Base-by-base conservation (phyloP, 2,797 vertebrate genomes). In the Fistularia commersonii region DNA sequence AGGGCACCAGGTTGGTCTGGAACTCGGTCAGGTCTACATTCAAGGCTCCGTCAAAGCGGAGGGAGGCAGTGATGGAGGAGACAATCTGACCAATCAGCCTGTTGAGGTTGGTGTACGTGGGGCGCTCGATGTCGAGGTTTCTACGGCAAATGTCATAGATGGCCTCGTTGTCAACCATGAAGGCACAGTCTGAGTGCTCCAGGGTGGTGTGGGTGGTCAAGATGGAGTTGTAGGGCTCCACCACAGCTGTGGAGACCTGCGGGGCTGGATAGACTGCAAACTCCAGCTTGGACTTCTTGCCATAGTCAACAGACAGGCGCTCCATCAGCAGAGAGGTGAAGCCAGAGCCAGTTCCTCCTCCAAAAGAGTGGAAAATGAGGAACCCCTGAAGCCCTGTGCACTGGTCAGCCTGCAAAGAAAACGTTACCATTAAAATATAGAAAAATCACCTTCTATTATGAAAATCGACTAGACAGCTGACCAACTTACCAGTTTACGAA, bases 291-390 rank as follows among this genome's bases (percentile, higher is more conserved):
- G 91, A 92, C 64, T 92, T 92, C 61, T 92, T 92, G 12, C 90
- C 89, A 0, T 92, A 93, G 53, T 93, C 91, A 11, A 92, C 92
- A 0, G 92, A 93, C 56, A 93, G 91, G 6, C 90, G 83, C 47
- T 94, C 91, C 91, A 94, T 93, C 41, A 93, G 61, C 32, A 93
- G 72, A 1, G 92, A 93, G 48, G 91, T 93, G 84, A 93, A 93
- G 9, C 92, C 91, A 0, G 92, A 93, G 40, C 92, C 91, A 0
- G 92, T 93, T 14, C 51, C 51, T 8, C 51, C 51, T 32, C 51
- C 51, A 7, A 54, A 54, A n/a, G 51, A 54, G 42, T 54, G 51
- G 42, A 54, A 54, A 36, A 54, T 54, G 43, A 54, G 51, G 14
- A 54, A 54, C 1, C 51, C 51, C 15, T 54, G 51, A 3, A 54